Evolutionary conservation across 2,113 vertebrate genomes (phyloP), one percentile per base, ranked within the genome.

Genomic region (Pardalotus punctatus): DNA sequence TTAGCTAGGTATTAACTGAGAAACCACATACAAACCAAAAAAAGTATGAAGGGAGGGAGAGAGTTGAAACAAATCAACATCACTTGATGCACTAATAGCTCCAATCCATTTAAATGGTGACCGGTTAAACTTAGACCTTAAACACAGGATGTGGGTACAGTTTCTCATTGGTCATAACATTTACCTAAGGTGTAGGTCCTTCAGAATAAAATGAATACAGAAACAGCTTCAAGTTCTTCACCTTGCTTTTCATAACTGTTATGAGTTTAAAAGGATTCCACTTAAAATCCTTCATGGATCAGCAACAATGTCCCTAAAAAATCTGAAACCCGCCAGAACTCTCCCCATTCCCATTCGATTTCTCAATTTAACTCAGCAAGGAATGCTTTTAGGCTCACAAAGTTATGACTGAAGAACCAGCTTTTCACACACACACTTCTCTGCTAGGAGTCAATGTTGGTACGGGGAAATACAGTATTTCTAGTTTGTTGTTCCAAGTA

Each of bases 1-100:
- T 99, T 99, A 99, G 99, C 99, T 98, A 99, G 98, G 98, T 98
- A 98, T 99, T 99, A 98, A 99, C 98, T 98, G 98, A 99, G 97
- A 98, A 99, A 98, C 98, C 98, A 98, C 98, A 98, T 98, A 98
- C 97, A 99, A 98, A 98, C 98, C 98, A 98, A 98, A 98, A 88
- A 93, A 98, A 98, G 98, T 98, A 98, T 96, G 97, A 97, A 97
- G 97, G 90, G 69, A 70, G 71, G 92, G 94, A 97, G 81, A 98
- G 96, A 98, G 94, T 94, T 96, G 97, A 97, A 98, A 97, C 96
- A 97, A 98, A 97, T 97, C 95, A 96, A 97, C 97, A 98, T 98
- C 98, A 98, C 96, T 97, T 98, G 98, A 98, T 98, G 96, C 98
- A 98, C 98, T 98, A 99, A 98, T 98, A 98, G 98, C 98, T 98